Evolutionary conservation across 2,888 invertebrate species (phyloP), one percentile per base, ranked within the genome.

Genomic region (Rhorus exstirpatorius): DNA sequence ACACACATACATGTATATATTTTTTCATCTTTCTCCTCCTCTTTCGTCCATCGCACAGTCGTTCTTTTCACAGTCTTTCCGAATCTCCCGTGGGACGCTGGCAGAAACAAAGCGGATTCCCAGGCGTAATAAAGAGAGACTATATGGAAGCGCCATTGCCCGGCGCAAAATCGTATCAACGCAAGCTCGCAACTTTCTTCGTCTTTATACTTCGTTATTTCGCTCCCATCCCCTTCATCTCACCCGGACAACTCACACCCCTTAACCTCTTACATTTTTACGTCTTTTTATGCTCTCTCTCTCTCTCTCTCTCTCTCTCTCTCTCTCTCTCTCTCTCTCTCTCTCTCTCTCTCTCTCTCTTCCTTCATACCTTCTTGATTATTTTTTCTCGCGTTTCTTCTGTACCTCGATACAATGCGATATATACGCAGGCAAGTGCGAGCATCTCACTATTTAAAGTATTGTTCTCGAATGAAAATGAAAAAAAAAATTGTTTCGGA

Each of bases 41-140:
- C 3, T 44, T 51, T 61, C 61, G 46, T 53, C 55, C 55, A 55
- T 17, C 21, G 79, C 55, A 21, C 44, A 53, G 70, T 68, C 74
- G 72, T 77, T 80, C 81, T 71, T 71, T 81, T 58, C 74, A 41
- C 68, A 46, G 51, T 68, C 61, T 53, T 70, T 38, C 71, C 77
- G 71, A 78, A 51, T 80, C 61, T 81, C 85, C 79, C 80, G 70
- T 60, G 85, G 85, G 83, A 86, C 85, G 85, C 82, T 87, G 88
- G 84, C 83, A 85, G 89, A 89, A 91, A 91, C 91, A 90, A 91
- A 91, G 89, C 89, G 90, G 88, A 90, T 90, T 91, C 90, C 87
- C 90, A 84, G 87, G 88, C 88, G 90, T 89, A 91, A 91, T 90
- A 89, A 90, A 90, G 90, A 89, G 88, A 21, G 21, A 63, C 24